A percentile compares a stretch with the other conserved stretches of the same genome.
These are phyloP conservation scores for Calosoma granatense DNA, from an alignment of 1,140 invertebrate species.

Conservation along the genomic window DNA sequence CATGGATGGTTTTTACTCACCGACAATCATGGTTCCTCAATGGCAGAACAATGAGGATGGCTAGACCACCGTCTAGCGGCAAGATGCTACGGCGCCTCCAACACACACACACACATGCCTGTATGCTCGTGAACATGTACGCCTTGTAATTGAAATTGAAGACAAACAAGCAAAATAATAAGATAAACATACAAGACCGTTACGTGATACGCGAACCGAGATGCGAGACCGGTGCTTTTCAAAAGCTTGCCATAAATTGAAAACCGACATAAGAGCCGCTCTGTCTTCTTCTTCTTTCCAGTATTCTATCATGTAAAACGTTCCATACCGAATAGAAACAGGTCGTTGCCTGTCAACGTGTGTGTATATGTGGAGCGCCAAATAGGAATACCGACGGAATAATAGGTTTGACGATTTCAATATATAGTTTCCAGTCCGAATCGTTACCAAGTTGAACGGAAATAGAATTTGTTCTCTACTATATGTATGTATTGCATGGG, in stretches of 20 bases:
- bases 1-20: too few species aligned
- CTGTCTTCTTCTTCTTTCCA: neutral
- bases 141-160: slow-evolving; percentile 3
- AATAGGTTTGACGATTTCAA: neutral
- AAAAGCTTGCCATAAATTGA: neutral
- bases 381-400: neutral
- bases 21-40: too few species aligned
- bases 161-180: slow-evolving; percentile 6
- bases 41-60: too few species aligned
- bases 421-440: neutral
- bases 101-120: neutral
- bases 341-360: neutral
- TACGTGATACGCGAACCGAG: neutral
- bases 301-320: too few species aligned
- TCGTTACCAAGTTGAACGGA: too few species aligned
- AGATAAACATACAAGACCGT: slow-evolving; percentile 7
- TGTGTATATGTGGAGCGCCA: neutral
- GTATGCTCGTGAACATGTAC: neutral
- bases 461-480: too few species aligned
- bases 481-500: too few species aligned
- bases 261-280: neutral
- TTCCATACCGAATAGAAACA: too few species aligned
- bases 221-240: neutral
- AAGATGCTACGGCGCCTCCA: too few species aligned
- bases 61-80: too few species aligned